Percentiles rank a stretch among this genome's conserved stretches.
phyloP scores from a whole-genome alignment of 2,888 invertebrate species.

The Nasonovia ribisnigri region DNA sequence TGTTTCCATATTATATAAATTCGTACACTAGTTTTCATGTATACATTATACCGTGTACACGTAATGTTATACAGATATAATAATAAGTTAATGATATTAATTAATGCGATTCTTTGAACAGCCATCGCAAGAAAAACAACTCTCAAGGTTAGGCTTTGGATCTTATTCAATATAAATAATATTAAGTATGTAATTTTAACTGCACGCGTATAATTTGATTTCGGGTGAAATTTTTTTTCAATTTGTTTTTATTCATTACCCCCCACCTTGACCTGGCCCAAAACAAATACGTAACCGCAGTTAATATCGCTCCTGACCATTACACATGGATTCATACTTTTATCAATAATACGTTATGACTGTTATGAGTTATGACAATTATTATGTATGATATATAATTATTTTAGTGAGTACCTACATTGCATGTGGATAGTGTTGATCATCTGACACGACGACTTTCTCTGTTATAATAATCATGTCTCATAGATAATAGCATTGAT shows the following conservation, averaged over 20 bases:
- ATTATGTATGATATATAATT: not conserved
- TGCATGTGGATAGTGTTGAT: not conserved
- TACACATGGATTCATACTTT: not conserved
- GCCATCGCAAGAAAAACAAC: not conserved
- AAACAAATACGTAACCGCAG: not conserved
- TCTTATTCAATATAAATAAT: not conserved
- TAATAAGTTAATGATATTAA: conserved; percentile 15
- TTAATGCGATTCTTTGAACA: not conserved
- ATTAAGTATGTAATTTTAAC: not conserved
- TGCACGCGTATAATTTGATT: not conserved
- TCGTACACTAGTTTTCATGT: not conserved
- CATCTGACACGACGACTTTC: not conserved
- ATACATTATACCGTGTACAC: not conserved
- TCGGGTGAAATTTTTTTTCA: not conserved
- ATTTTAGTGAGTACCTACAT: not conserved
- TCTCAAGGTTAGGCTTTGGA: not conserved
- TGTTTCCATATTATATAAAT: not conserved
- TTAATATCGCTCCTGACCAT: not conserved
- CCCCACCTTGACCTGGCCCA: not conserved
- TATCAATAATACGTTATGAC: not conserved
- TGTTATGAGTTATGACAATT: not conserved
- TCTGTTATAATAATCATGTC: not conserved
- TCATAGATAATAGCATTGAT: not conserved
- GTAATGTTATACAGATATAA: not conserved
- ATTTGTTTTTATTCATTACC: not conserved